phyloP scores from a whole-genome alignment of 2,888 invertebrate species.

The Subacronicta megacephala region DNA sequence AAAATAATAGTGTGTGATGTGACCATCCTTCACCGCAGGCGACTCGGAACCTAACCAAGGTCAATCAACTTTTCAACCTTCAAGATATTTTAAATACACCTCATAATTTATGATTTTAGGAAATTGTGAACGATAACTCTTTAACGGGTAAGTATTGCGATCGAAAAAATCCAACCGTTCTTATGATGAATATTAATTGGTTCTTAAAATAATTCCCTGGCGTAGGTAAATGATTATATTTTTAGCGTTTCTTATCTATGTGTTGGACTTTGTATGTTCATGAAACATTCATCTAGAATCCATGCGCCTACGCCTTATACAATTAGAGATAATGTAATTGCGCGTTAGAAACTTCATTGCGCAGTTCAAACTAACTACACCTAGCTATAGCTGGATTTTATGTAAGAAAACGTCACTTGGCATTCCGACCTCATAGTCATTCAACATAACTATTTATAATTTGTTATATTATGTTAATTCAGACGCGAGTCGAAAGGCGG shows the following conservation, averaged over 20 bases:
- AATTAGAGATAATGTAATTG: slow-evolving; percentile 2
- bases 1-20: slow-evolving; percentile 50
- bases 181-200: slow-evolving; percentile 21
- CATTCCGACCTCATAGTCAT: slow-evolving; percentile 62
- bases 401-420: slow-evolving; percentile 51
- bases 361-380: slow-evolving; percentile 36
- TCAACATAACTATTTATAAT: slow-evolving; percentile 66
- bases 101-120: slow-evolving; percentile 45
- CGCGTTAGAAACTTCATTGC: slow-evolving; percentile 30
- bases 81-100: slow-evolving; percentile 59
- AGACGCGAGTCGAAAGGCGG: slow-evolving; percentile 79
- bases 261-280: too few relatives aligned
- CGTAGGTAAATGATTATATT: slow-evolving; percentile 14
- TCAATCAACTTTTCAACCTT: slow-evolving; percentile 60
- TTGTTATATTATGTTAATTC: slow-evolving; percentile 81
- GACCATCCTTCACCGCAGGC: slow-evolving; percentile 39
- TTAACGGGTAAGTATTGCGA: slow-evolving; percentile 26
- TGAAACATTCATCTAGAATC: background rate
- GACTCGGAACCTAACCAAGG: slow-evolving; percentile 55
- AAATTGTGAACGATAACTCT: slow-evolving; percentile 38
- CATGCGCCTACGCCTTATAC: too few relatives aligned
- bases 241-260: background rate
- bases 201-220: slow-evolving; percentile 6
- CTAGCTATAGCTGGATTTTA: slow-evolving; percentile 26
- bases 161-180: slow-evolving; percentile 13